Conservation (phyloP, 2,888 invertebrate species). For the Pimpla rufipes region DNA sequence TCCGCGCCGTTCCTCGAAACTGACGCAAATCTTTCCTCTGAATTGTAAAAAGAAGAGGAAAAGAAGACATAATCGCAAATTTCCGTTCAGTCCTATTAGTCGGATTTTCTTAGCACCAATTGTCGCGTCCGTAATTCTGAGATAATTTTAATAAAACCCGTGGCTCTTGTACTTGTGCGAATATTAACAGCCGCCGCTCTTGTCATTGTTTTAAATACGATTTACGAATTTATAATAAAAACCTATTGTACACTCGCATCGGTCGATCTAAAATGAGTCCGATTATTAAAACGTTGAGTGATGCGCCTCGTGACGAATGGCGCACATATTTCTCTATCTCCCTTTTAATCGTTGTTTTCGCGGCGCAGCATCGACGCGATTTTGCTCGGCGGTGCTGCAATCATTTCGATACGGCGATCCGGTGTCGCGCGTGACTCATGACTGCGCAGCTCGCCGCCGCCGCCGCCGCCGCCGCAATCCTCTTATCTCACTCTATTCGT, state of each 20-base stretch:
- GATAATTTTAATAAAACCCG: background rate
- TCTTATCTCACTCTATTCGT: slow-evolving; percentile 52
- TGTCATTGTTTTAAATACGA: slow-evolving; percentile 58
- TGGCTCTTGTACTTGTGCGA: slow-evolving; percentile 38
- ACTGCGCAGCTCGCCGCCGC: slow-evolving; percentile 13
- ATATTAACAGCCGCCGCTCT: slow-evolving; percentile 46
- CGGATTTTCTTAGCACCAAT: slow-evolving; percentile 3
- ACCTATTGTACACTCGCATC: slow-evolving; percentile 21
- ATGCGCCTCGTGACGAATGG: background rate
- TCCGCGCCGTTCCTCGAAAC: slow-evolving; percentile 17
- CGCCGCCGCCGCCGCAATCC: no score
- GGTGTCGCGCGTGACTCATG: slow-evolving; percentile 39
- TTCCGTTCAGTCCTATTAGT: background rate
- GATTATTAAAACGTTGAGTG: background rate
- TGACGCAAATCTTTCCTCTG: background rate
- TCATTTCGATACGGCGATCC: slow-evolving; percentile 13
- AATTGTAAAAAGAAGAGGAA: background rate
- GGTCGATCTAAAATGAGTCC: no score
- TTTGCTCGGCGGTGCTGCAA: background rate
- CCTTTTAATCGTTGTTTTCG: background rate
- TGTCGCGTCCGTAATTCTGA: slow-evolving; percentile 2
- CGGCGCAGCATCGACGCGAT: background rate
- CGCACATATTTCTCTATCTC: background rate
- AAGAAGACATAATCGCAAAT: background rate
- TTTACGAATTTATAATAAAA: slow-evolving; percentile 70